Evolutionary conservation across 2,888 invertebrate genomes (phyloP), one percentile per base, ranked within the genome.

Genomic region (Geotrupes spiniger): DNA sequence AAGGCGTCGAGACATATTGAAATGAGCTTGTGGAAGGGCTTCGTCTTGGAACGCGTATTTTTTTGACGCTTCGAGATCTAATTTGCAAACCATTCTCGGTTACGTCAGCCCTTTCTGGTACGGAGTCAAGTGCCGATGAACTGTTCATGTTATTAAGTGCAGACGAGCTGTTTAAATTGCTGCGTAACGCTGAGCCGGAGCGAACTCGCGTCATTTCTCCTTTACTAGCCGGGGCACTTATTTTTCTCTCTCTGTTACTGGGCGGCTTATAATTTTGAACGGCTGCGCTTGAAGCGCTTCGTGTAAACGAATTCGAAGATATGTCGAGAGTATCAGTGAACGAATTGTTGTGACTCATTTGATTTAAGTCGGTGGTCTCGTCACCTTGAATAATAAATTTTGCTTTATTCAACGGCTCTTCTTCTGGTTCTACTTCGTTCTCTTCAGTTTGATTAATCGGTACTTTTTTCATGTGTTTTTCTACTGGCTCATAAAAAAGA

Each of bases 1-100:
- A 91, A 0, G 90, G 88, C 0, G 91, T 91, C 37, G 87, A 87
- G 66, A 91, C 82, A 63, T 91, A 92, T 53, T 89, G 85, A 58
- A 92, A 89, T 38, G 89, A 89, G 27, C 89, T 89, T 0, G 85
- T 84, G 0, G 89, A 89, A 0, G 89, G 86, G 17, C 85, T 88
- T 1, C 82, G 79, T 63, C 79, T 81, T 1, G 84, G 57, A 21
- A 44, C 53, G 12, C 53, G 46, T 4, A 50, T 42, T 21, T 56
- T 42, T 38, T 54, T 0, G 72, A 69, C 0, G 69, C 63, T 1
- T 74, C 47, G 44, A 16, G 59, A 46, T 46, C 50, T 61, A 58
- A 8, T 63, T 52, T 70, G 69, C 1, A 65, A 64, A 29, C 63
- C 61, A 17, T 64, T 56, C 46, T 71, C 70, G 52, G 65, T 57